phyloP scores from a whole-genome alignment of 2,113 vertebrate species.

The Vidua macroura region DNA sequence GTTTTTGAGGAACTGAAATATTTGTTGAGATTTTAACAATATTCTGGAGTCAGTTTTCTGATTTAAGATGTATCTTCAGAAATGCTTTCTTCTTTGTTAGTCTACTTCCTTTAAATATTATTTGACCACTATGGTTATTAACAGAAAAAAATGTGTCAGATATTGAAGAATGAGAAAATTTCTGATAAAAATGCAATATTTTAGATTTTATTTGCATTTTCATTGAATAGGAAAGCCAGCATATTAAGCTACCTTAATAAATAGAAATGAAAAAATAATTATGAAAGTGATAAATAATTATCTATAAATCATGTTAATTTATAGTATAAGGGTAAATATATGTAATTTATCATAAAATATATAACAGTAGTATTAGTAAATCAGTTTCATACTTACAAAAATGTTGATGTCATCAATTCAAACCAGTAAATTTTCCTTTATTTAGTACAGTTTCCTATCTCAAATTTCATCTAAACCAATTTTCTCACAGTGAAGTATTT shows the following conservation, averaged over 20 bases:
- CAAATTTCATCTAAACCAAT: neutral
- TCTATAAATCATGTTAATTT: neutral
- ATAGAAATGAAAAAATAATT: neutral
- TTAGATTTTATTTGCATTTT: neutral
- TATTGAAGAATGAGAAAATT: neutral
- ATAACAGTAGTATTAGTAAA: neutral
- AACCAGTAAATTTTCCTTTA: neutral
- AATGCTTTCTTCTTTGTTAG: neutral
- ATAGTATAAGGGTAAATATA: neutral
- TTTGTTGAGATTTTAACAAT: neutral
- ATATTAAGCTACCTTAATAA: neutral
- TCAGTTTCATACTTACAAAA: neutral
- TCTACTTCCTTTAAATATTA: neutral
- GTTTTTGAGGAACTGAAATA: neutral
- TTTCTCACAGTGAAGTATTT: neutral
- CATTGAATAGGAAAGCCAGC: neutral
- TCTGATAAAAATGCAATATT: neutral
- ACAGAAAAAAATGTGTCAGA: neutral
- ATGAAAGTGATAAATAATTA: neutral
- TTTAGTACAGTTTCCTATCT: neutral
- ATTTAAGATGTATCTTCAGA: neutral
- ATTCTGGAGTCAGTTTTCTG: neutral
- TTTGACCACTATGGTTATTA: neutral
- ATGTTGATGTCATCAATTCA: neutral
- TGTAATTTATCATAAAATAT: neutral